These are phyloP conservation scores for Zoanthus sansibaricus DNA, from an alignment of 92 coral and sea anemone species.

Conservation along the genomic window DNA sequence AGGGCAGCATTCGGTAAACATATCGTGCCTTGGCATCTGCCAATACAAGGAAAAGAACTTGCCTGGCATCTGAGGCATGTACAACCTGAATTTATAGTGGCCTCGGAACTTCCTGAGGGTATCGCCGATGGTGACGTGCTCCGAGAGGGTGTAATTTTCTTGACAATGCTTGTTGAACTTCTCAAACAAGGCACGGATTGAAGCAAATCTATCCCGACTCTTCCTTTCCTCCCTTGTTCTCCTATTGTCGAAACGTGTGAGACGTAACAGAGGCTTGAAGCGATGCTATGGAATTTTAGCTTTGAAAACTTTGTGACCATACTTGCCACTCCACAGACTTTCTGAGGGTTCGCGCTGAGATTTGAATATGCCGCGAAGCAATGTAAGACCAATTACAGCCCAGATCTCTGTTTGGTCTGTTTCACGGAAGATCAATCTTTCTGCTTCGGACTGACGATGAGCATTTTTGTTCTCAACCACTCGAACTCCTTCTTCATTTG, in stretches of 20 bases:
- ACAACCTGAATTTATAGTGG: not conserved
- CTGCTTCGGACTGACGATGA: not conserved
- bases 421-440: not conserved
- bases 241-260: not conserved
- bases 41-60: not conserved
- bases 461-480: not conserved
- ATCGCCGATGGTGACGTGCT: too few relatives aligned
- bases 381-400: not conserved
- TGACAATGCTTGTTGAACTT: not conserved
- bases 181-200: too few relatives aligned
- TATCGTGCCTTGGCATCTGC: not conserved
- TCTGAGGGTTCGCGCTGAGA: not conserved
- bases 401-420: not conserved
- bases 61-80: not conserved
- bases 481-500: not conserved
- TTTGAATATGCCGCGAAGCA: not conserved
- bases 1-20: not conserved
- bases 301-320: not conserved
- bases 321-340: not conserved
- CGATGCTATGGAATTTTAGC: not conserved
- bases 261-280: not conserved
- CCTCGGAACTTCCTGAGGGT: too few relatives aligned
- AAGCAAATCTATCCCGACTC: constrained; percentile 1
- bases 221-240: not conserved
- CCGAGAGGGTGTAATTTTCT: not conserved